phyloP scores from a whole-genome alignment of 2,888 invertebrate genomes.

The Troides helena region DNA sequence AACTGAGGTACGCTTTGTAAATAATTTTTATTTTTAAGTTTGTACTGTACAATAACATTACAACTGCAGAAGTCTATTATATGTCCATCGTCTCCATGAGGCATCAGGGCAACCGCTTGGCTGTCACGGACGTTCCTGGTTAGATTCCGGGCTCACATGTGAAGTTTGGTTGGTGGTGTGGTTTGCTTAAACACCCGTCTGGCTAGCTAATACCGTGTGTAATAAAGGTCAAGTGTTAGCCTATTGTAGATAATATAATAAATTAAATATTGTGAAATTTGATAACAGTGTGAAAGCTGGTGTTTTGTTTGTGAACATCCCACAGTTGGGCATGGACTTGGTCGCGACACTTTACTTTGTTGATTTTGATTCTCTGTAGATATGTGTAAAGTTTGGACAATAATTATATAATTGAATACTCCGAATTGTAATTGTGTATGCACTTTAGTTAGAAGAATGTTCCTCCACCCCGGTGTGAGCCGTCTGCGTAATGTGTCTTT shows the following conservation, averaged over 20 bases:
- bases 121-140: no score
- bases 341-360: conserved; percentile 41
- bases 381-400: conserved; percentile 75
- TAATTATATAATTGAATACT: conserved; percentile 64
- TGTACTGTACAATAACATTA: conserved; percentile 69
- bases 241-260: no score
- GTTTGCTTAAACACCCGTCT: no score
- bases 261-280: conserved; percentile 33
- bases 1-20: conserved; percentile 69
- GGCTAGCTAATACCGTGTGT: no score
- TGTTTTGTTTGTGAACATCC: conserved; percentile 7
- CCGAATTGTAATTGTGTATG: conserved; percentile 43
- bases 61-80: conserved; percentile 44
- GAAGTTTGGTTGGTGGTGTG: no score
- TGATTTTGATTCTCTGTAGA: conserved; percentile 59
- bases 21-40: conserved; percentile 72
- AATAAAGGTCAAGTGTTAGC: no score
- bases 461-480: conserved; percentile 32
- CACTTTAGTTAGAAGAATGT: conserved; percentile 32
- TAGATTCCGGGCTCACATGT: no score
- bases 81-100: conserved; percentile 24
- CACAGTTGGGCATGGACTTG: conserved; percentile 38
- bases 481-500: conserved; percentile 17
- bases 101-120: no score
- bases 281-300: conserved; percentile 31